phyloP scores from a whole-genome alignment of 2,888 invertebrate species.

The Chalcosyrphus nemorum region DNA sequence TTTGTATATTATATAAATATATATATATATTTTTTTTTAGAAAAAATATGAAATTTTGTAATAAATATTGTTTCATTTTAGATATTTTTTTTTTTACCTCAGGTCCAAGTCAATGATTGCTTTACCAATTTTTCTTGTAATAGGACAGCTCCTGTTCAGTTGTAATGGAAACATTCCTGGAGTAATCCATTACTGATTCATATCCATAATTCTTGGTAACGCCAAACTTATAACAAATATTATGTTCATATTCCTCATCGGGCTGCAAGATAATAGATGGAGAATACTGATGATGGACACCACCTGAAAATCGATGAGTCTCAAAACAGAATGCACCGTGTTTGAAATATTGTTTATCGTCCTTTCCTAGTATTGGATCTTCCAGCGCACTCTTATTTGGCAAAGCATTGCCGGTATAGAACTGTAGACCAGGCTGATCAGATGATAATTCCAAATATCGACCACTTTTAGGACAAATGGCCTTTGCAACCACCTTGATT shows the following conservation, averaged over 20 bases:
- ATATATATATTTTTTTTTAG: no score
- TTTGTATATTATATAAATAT: no score
- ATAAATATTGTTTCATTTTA: no score
- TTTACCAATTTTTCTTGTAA: no score
- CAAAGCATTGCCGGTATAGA: conserved; percentile 91
- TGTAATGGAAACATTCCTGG: no score
- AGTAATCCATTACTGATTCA: no score
- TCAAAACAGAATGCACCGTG: conserved; percentile 94
- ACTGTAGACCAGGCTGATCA: conserved; percentile 94
- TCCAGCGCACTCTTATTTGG: conserved; percentile 84
- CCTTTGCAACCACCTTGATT: conserved; percentile 86
- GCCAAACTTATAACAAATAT: no score
- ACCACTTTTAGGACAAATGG: conserved; percentile 87
- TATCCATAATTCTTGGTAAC: no score
- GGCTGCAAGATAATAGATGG: conserved; percentile 89
- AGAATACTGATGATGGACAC: conserved; percentile 92
- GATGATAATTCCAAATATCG: conserved; percentile 90
- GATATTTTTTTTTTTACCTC: no score
- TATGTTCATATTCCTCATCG: conserved; percentile 75
- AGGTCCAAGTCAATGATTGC: no score
- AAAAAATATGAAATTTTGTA: no score
- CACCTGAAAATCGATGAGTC: conserved; percentile 96
- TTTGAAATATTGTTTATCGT: conserved; percentile 86
- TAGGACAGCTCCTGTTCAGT: no score
- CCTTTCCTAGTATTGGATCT: conserved; percentile 86